Evolutionary conservation across 1,140 invertebrate species (phyloP).

Genomic region (Hydropsyche tenuis): DNA sequence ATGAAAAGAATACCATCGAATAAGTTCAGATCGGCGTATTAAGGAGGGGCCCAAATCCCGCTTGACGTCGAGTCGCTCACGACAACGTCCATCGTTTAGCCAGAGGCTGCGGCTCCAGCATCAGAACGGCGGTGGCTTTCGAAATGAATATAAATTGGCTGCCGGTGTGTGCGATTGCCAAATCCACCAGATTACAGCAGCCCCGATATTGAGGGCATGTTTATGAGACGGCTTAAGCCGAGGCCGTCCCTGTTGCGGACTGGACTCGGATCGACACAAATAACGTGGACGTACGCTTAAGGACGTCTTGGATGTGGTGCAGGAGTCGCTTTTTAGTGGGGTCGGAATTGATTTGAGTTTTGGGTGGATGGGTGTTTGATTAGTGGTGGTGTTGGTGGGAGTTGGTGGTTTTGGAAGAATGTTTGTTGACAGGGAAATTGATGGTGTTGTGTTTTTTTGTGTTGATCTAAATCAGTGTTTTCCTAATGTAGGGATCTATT

Average conservation of each 20-base stretch:
- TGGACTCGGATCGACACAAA: conserved; percentile 43
- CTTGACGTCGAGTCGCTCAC: conserved; percentile 33
- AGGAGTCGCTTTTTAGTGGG: too few relatives aligned
- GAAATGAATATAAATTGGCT: conserved; percentile 51
- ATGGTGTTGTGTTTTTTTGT: too few relatives aligned
- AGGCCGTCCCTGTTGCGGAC: not conserved
- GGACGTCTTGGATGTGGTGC: too few relatives aligned
- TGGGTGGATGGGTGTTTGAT: too few relatives aligned
- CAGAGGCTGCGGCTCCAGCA: conserved; percentile 43
- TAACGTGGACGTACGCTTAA: conserved; percentile 31
- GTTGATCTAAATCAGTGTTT: too few relatives aligned
- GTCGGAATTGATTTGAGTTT: too few relatives aligned
- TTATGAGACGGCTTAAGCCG: conserved; percentile 50
- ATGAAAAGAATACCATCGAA: not conserved
- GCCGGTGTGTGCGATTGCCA: conserved; percentile 44
- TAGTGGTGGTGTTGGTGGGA: too few relatives aligned
- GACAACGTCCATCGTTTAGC: conserved; percentile 47
- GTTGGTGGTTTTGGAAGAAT: too few relatives aligned
- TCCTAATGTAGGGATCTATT: too few relatives aligned
- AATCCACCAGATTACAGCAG: conserved; percentile 49
- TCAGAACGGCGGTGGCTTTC: conserved; percentile 22
- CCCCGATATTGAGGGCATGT: conserved; percentile 51
- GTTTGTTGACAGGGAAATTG: too few relatives aligned
- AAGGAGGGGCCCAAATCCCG: conserved; percentile 6
- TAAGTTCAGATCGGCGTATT: not conserved